Evolutionary conservation across 2,888 invertebrate species (phyloP).

Genomic region (Thera britannica): DNA sequence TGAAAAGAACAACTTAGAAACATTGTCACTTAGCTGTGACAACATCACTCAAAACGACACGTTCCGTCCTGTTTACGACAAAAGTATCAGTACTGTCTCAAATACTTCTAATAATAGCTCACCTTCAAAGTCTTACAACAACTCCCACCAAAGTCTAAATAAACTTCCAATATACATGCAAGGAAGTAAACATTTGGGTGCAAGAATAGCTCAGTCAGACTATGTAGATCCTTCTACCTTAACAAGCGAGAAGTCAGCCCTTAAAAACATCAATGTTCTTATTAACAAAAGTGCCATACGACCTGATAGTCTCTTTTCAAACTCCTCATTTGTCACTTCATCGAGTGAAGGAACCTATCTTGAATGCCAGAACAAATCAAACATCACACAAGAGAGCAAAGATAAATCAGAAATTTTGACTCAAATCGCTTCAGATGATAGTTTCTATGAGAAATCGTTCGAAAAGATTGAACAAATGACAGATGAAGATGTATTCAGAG

Average conservation of each 20-base stretch:
- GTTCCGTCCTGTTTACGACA: conserved; percentile 63
- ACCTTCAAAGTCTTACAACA: conserved; percentile 70
- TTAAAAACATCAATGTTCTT: conserved; percentile 85
- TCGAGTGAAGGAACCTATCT: conserved; percentile 82
- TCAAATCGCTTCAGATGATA: conserved; percentile 83
- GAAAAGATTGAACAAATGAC: conserved; percentile 89
- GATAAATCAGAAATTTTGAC: conserved; percentile 43
- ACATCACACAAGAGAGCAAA: conserved; percentile 37
- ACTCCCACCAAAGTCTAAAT: conserved; percentile 72
- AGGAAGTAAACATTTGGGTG: conserved; percentile 93
- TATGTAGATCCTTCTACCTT: conserved; percentile 93
- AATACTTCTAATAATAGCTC: conserved; percentile 60
- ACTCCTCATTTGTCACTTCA: conserved; percentile 83
- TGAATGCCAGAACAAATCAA: conserved; percentile 55
- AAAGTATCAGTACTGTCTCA: conserved; percentile 69
- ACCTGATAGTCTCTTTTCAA: conserved; percentile 84
- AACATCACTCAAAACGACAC: conserved; percentile 63
- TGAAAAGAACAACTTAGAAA: conserved; percentile 72
- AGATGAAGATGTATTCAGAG: conserved; percentile 89
- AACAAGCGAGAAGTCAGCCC: conserved; percentile 74
- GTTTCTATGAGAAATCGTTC: conserved; percentile 91
- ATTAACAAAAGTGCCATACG: conserved; percentile 85
- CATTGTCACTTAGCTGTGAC: conserved; percentile 73
- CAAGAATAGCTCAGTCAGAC: conserved; percentile 94
- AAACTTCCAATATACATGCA: conserved; percentile 88